phyloP scores from a whole-genome alignment of 2,888 invertebrate genomes.

The Merodon equestris region DNA sequence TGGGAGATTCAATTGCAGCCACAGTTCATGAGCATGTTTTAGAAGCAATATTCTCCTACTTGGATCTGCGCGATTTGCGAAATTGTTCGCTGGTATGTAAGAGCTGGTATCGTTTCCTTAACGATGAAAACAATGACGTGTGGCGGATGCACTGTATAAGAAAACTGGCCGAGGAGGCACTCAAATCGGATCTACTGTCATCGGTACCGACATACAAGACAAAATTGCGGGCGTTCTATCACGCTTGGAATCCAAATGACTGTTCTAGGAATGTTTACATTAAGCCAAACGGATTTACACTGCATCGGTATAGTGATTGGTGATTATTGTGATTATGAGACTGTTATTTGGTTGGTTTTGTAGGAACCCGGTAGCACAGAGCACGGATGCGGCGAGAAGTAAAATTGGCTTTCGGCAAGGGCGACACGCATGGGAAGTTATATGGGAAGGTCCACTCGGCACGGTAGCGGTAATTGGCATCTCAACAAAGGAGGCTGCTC shows the following conservation, averaged over 20 bases:
- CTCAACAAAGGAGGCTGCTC: slow-evolving; percentile 94
- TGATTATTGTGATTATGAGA: not conserved
- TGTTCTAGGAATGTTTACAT: slow-evolving; percentile 98
- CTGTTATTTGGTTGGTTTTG: slow-evolving; percentile 34
- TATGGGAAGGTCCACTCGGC: slow-evolving; percentile 98
- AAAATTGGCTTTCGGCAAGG: slow-evolving; percentile 95
- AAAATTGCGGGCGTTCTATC: slow-evolving; percentile 94
- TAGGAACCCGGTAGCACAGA: slow-evolving; percentile 98
- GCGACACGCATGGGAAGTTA: slow-evolving; percentile 98
- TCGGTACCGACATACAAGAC: slow-evolving; percentile 94
- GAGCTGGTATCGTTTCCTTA: slow-evolving; percentile 93
- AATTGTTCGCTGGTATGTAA: slow-evolving; percentile 96
- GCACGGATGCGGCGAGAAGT: slow-evolving; percentile 95
- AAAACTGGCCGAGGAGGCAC: slow-evolving; percentile 89
- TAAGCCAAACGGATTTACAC: slow-evolving; percentile 97
- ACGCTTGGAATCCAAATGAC: slow-evolving; percentile 98
- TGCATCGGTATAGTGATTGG: slow-evolving; percentile 84
- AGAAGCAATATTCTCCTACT: slow-evolving; percentile 94
- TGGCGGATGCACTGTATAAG: slow-evolving; percentile 95
- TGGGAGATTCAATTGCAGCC: slow-evolving; percentile 83
- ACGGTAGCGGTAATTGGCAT: slow-evolving; percentile 98
- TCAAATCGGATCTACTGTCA: slow-evolving; percentile 94
- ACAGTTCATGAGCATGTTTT: slow-evolving; percentile 88
- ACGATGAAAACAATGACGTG: slow-evolving; percentile 96
- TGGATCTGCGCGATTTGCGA: slow-evolving; percentile 90